A percentile compares a stretch with the other conserved stretches of the same genome.
These are phyloP conservation scores for Sialis lutaria DNA, from an alignment of 2,888 invertebrate species.

Conservation along the genomic window DNA sequence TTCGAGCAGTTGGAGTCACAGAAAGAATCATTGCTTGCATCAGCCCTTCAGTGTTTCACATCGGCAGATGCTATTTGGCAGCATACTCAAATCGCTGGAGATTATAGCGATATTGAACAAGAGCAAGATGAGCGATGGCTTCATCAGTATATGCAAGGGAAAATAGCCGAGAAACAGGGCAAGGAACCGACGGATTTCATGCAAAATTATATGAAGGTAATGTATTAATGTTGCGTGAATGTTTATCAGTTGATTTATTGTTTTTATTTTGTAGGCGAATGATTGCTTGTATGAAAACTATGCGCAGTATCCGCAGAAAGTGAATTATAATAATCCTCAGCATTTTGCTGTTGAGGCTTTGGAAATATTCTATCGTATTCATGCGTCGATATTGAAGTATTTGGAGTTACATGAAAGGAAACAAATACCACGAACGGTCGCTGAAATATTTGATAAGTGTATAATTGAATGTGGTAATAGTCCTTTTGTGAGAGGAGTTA, in stretches of 20 bases:
- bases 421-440: slow-evolving; percentile 38
- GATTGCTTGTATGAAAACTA: slow-evolving; percentile 59
- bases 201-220: slow-evolving; percentile 57
- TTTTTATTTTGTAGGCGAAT: slow-evolving; percentile 37
- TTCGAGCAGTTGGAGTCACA: slow-evolving; percentile 57
- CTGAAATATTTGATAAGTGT: slow-evolving; percentile 38
- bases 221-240: background rate
- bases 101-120: slow-evolving; percentile 31
- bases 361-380: slow-evolving; percentile 70
- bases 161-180: slow-evolving; percentile 76
- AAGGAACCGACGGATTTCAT: slow-evolving; percentile 57
- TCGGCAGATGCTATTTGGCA: slow-evolving; percentile 45
- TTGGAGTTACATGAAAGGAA: slow-evolving; percentile 61
- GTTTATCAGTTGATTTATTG: background rate
- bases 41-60: slow-evolving; percentile 62
- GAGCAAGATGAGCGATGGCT: slow-evolving; percentile 75
- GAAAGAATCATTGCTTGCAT: slow-evolving; percentile 62
- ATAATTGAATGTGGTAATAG: slow-evolving; percentile 23
- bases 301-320: slow-evolving; percentile 72
- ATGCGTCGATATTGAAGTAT: slow-evolving; percentile 77
- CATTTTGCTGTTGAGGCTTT: slow-evolving; percentile 75
- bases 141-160: slow-evolving; percentile 89
- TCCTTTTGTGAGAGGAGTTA: slow-evolving; percentile 4
- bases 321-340: slow-evolving; percentile 69
- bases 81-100: slow-evolving; percentile 20